These are phyloP conservation scores for Hoplias malabaricus DNA, from an alignment of 2,113 vertebrate genomes.

Conservation along the genomic window DNA sequence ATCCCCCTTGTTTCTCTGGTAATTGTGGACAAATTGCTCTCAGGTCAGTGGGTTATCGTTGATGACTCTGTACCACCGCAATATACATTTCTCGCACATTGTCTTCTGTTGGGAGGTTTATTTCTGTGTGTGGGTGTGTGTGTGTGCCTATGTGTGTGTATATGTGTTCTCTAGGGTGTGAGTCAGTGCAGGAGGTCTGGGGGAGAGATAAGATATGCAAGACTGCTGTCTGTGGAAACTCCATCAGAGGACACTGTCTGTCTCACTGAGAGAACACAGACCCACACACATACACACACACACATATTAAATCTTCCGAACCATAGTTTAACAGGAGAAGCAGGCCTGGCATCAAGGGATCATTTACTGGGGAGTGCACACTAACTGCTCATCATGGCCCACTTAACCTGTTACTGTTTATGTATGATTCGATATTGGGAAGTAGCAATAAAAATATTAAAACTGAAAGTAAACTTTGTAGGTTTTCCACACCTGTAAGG, in stretches of 20 bases:
- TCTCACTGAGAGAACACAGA: slow-evolving; percentile 41
- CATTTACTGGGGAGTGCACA: too few species aligned
- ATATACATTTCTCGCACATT: slow-evolving; percentile 29
- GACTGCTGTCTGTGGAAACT: slow-evolving; percentile 47
- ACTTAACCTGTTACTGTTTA: too few species aligned
- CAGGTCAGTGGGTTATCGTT: slow-evolving; percentile 50
- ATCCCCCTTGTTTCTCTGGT: slow-evolving; percentile 27
- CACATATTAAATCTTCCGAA: too few species aligned
- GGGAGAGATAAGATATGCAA: slow-evolving; percentile 43
- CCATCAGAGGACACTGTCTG: slow-evolving; percentile 19
- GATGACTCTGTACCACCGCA: slow-evolving; percentile 11
- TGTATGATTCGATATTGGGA: too few species aligned
- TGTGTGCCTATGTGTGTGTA: not conserved
- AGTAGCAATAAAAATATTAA: too few species aligned
- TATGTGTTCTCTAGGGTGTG: slow-evolving; percentile 21
- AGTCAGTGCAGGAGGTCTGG: slow-evolving; percentile 26
- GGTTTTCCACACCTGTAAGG: too few species aligned
- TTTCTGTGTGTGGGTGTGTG: not conserved
- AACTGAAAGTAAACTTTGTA: too few species aligned
- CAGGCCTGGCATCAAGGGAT: too few species aligned
- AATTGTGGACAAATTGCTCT: slow-evolving; percentile 42
- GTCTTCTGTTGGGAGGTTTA: not conserved
- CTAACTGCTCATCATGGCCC: too few species aligned
- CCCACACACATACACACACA: not conserved
- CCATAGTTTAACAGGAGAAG: too few species aligned